Evolutionary conservation across 2,888 invertebrate species (phyloP).

Genomic region (Luperina nickerlii): DNA sequence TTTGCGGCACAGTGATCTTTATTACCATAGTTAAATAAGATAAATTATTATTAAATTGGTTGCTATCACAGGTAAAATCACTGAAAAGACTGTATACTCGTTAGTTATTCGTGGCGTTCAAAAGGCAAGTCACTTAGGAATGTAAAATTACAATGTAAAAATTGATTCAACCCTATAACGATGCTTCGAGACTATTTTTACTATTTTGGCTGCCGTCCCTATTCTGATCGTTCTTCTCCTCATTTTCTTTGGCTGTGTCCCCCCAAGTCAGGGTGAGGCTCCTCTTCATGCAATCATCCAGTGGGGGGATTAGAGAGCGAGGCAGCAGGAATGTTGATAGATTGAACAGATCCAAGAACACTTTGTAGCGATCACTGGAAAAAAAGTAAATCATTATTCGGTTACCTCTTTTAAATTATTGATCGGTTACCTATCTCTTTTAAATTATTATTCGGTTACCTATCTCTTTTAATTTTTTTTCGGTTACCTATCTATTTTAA

Average conservation of each 20-base stretch:
- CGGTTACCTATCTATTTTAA: too few relatives aligned
- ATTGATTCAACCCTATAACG: conserved; percentile 68
- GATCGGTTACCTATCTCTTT: too few relatives aligned
- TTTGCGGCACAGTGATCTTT: background rate
- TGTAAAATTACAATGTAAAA: conserved; percentile 37
- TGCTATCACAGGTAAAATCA: background rate
- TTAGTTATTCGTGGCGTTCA: background rate
- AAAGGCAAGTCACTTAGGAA: conserved; percentile 19
- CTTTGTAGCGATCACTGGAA: conserved; percentile 98
- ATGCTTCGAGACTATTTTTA: conserved; percentile 64
- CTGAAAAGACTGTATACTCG: background rate
- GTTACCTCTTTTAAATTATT: too few relatives aligned
- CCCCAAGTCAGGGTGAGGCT: conserved; percentile 92
- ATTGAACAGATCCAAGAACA: conserved; percentile 99
- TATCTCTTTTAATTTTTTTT: too few relatives aligned
- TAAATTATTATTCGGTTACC: too few relatives aligned
- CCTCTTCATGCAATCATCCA: conserved; percentile 95
- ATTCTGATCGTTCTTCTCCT: conserved; percentile 32
- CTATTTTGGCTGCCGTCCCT: conserved; percentile 17
- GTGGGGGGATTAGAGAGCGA: conserved; percentile 96
- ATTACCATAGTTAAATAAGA: background rate
- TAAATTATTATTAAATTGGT: background rate
- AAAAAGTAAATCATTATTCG: conserved; percentile 1
- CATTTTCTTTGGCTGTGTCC: conserved; percentile 65
- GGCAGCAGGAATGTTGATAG: conserved; percentile 99